Conservation (phyloP, 2,797 vertebrate genomes). For the Oreonectes daqikongensis region DNA sequence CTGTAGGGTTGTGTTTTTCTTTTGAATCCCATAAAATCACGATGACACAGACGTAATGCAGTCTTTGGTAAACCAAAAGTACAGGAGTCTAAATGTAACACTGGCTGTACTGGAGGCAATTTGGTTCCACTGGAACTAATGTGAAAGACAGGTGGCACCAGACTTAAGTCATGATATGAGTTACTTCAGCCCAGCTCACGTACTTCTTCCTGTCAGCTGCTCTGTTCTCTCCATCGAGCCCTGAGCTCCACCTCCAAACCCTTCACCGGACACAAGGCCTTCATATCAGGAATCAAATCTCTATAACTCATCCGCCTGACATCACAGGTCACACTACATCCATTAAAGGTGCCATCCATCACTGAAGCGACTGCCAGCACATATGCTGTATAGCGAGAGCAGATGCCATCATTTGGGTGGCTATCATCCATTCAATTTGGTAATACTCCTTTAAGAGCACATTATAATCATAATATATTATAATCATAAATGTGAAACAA, state of each 20-base stretch:
- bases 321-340: constrained; percentile 25
- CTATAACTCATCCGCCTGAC: constrained; percentile 28
- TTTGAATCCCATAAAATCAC: no score
- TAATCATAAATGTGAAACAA: neutral
- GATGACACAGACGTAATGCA: neutral
- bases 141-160: constrained; percentile 39
- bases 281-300: constrained; percentile 36
- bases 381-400: neutral
- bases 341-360: constrained; percentile 33
- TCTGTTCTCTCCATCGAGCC: constrained; percentile 12
- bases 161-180: constrained; percentile 29
- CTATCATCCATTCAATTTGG: neutral
- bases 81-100: neutral
- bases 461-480: neutral
- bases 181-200: constrained; percentile 33
- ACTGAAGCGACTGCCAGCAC: constrained; percentile 14
- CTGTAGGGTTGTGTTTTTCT: no score
- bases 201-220: constrained; percentile 44
- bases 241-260: constrained; percentile 2
- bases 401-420: constrained; percentile 24
- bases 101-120: constrained; percentile 13
- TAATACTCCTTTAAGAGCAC: no score
- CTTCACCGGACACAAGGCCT: neutral
- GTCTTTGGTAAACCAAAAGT: constrained; percentile 4
- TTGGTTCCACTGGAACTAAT: constrained; percentile 40